phyloP scores from a whole-genome alignment of 1,140 invertebrate species.

The Thaumatotibia leucotreta region DNA sequence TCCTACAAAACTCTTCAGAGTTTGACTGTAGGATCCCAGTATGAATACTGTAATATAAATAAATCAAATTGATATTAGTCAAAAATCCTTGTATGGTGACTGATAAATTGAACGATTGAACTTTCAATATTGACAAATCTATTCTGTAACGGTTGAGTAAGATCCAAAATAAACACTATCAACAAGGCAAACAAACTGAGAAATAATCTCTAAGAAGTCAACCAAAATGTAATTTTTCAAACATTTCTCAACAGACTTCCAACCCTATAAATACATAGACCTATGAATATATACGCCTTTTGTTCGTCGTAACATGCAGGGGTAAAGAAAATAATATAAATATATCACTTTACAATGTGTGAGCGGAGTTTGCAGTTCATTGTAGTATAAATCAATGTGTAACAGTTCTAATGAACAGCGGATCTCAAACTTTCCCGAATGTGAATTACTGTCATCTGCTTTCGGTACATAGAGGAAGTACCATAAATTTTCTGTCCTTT shows the following conservation, averaged over 20 bases:
- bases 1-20: too few species aligned
- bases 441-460: too few species aligned
- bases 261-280: slow-evolving; percentile 17
- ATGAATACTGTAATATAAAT: background rate
- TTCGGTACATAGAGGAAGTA: too few species aligned
- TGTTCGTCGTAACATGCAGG: slow-evolving; percentile 39
- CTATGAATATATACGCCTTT: slow-evolving; percentile 47
- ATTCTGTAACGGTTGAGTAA: slow-evolving; percentile 5
- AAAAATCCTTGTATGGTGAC: background rate
- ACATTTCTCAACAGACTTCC: slow-evolving; percentile 28
- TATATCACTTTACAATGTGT: slow-evolving; percentile 69
- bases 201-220: slow-evolving; percentile 44
- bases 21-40: background rate
- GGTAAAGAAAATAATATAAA: slow-evolving; percentile 65
- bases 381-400: slow-evolving; percentile 63
- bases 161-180: slow-evolving; percentile 42
- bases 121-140: slow-evolving; percentile 3
- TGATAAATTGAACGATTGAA: background rate
- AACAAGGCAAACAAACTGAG: slow-evolving; percentile 34
- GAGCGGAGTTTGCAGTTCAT: slow-evolving; percentile 58
- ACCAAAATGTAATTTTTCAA: slow-evolving; percentile 68
- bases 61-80: background rate
- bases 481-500: too few species aligned
- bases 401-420: slow-evolving; percentile 32
- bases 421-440: slow-evolving; percentile 46